Evolutionary conservation across 2,797 vertebrate genomes (phyloP), one percentile per base, ranked within the genome.

Genomic region (Jordanella pulchra): DNA sequence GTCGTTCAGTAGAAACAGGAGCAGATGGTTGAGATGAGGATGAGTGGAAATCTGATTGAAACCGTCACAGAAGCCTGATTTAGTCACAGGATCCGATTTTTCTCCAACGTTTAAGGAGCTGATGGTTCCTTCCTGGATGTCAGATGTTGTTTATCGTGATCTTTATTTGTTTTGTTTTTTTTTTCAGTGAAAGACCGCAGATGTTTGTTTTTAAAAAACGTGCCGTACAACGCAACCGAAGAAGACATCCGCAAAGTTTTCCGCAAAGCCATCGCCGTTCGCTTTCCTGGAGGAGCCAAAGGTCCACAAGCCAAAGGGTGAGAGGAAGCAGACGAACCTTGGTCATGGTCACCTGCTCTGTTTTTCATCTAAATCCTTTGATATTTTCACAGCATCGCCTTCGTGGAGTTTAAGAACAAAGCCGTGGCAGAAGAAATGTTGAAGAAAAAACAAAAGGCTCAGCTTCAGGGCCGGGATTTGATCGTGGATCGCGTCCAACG

Each of bases 181-280:
- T 67, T 56, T 11, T 39, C 86, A 94, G 95, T 91, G 70, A 94
- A 91, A 90, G 93, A 97, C 82, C 86, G 93, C 4, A 95, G 94
- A 67, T 97, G 96, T 0, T 90, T 99, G 72, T 96, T 97, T 80
- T 85, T 97, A 73, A 97, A 97, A 93, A 99, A 97, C 50, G 80
- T 99, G 30, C 95, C 97, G 0, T 96, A 94, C 80, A 91, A 87
- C 0, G 18, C 95, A 53, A 96, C 95, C 0, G 93, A 95, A 75
- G 89, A 96, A 1, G 94, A 95, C 0, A 89, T 99, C 55, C 89
- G 81, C 76, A 95, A 96, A 18, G 72, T 96, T 9, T 99, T 99
- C 87, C 89, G 88, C 15, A 93, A 95, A 0, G 96, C 96, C 0
- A 0, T 90, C 14, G 89, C 92, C 0, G 81, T 99, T 75, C 89